Evolutionary conservation across 2,888 invertebrate genomes (phyloP).

Genomic region (Drosophila falleni): DNA sequence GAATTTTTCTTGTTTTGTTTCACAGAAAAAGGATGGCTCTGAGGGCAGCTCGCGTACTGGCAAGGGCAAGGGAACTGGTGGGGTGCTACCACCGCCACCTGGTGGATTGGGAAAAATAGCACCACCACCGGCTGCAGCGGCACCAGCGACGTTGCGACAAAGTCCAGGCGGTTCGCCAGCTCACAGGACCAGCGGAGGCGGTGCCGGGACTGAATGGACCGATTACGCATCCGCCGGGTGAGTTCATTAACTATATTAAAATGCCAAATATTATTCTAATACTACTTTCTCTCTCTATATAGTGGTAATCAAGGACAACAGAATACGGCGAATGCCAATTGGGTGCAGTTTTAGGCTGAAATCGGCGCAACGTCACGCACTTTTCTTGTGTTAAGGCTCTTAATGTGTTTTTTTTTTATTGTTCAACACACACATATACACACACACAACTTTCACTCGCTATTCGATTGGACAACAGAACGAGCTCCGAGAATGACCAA

Average conservation of each 20-base stretch:
- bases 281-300: conserved; percentile 9
- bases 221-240: conserved; percentile 91
- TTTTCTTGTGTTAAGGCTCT: conserved; percentile 47
- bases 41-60: conserved; percentile 89
- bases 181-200: conserved; percentile 87
- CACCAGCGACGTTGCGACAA: conserved; percentile 78
- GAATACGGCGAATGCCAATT: conserved; percentile 84
- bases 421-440: conserved; percentile 10
- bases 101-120: conserved; percentile 89
- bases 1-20: conserved; percentile 30
- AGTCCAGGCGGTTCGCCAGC: conserved; percentile 89
- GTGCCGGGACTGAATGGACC: conserved; percentile 90
- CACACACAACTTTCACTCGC: conserved; percentile 23
- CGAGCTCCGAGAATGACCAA: conserved; percentile 34
- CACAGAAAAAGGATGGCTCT: conserved; percentile 94
- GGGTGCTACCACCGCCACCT: conserved; percentile 94
- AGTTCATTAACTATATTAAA: conserved; percentile 16
- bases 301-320: conserved; percentile 80
- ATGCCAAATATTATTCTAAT: background rate
- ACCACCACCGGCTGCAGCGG: conserved; percentile 90
- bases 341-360: conserved; percentile 85
- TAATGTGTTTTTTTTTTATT: conserved; percentile 36
- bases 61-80: conserved; percentile 87
- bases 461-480: conserved; percentile 29
- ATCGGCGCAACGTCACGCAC: conserved; percentile 43